Evolutionary conservation across 2,113 vertebrate species (phyloP).

Genomic region (Archilochus colubris): DNA sequence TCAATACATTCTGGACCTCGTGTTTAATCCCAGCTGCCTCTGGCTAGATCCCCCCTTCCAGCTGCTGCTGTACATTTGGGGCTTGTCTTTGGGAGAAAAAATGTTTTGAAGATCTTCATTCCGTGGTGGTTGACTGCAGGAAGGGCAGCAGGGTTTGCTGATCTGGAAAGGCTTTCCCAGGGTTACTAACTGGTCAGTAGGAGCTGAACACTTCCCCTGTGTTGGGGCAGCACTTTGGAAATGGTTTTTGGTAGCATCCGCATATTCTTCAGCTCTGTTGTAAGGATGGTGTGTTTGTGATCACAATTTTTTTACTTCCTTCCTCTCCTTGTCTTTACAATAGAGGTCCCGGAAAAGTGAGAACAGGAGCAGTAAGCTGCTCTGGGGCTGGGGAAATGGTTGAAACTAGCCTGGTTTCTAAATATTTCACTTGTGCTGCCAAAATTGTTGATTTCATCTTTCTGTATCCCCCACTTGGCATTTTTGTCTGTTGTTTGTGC

Average conservation of each 20-base stretch:
- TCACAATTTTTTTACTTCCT: background rate
- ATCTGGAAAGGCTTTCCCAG: background rate
- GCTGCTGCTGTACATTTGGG: rapidly evolving
- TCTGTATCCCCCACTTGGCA: background rate
- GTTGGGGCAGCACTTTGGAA: background rate
- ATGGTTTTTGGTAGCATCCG: background rate
- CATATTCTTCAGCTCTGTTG: background rate
- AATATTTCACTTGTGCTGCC: background rate
- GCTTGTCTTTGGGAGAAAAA: background rate
- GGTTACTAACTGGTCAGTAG: background rate
- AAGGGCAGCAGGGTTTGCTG: background rate
- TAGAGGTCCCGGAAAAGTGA: background rate
- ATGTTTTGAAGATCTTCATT: background rate
- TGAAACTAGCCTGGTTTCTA: background rate
- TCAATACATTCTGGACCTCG: rapidly evolving
- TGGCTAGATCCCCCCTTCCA: rapidly evolving
- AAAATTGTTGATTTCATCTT: background rate
- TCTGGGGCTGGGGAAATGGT: background rate
- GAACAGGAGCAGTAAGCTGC: background rate
- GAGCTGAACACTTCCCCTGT: background rate
- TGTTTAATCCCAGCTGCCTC: background rate
- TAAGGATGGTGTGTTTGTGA: background rate
- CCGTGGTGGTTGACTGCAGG: background rate
- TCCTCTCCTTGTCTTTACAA: slow-evolving; percentile 6
- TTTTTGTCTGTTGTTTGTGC: background rate